Conservation (phyloP, 2,797 vertebrate genomes). For the Thamnophis elegans region DNA sequence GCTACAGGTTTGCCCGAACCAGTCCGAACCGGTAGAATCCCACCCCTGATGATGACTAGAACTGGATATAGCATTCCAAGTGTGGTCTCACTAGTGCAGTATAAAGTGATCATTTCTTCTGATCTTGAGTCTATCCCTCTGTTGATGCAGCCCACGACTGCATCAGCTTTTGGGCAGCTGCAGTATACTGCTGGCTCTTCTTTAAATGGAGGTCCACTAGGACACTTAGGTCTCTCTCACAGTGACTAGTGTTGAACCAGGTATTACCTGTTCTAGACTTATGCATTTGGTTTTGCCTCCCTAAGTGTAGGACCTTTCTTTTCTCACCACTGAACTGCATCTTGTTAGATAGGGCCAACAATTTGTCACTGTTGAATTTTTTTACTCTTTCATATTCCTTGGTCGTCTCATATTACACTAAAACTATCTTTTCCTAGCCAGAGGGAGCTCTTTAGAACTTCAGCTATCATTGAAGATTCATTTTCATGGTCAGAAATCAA, state of each 20-base stretch:
- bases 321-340: not conserved
- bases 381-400: not conserved
- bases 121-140: not conserved
- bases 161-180: not conserved
- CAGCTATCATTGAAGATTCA: not conserved
- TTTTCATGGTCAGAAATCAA: not conserved
- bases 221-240: not conserved
- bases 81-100: not conserved
- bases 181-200: not conserved
- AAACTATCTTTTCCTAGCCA: not conserved
- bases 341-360: not conserved
- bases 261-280: not conserved
- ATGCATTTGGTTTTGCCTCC: not conserved
- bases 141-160: not conserved
- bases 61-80: not conserved
- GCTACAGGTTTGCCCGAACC: too few relatives aligned
- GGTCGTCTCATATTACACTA: not conserved
- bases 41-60: not conserved
- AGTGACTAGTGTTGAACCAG: not conserved
- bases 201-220: too few relatives aligned
- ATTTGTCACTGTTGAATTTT: not conserved
- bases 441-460: not conserved
- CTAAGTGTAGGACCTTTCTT: not conserved
- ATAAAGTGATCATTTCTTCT: not conserved
- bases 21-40: too few relatives aligned